These are phyloP conservation scores for Ips nitidus DNA, from an alignment of 1,140 invertebrate genomes.

Conservation along the genomic window DNA sequence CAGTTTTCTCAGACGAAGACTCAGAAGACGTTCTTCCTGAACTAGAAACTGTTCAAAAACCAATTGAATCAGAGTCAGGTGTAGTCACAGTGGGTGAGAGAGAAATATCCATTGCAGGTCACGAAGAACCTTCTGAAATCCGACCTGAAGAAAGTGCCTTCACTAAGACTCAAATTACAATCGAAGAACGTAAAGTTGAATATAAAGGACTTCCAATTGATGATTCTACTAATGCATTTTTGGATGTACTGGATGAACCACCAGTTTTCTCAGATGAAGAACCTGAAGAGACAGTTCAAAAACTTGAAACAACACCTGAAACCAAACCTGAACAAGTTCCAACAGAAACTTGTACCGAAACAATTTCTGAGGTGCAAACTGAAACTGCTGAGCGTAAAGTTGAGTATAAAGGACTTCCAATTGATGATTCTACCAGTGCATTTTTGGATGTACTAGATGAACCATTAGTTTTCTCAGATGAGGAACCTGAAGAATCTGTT, in stretches of 20 bases:
- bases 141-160: not conserved
- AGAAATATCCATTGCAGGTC: no score
- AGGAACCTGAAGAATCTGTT: not conserved
- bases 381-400: not conserved
- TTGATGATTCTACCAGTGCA: not conserved
- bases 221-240: constrained; percentile 25
- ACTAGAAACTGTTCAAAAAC: not conserved
- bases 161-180: not conserved
- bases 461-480: constrained; percentile 47
- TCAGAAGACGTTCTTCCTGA: no score
- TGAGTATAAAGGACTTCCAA: not conserved
- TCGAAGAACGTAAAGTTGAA: not conserved
- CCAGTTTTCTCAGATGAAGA: constrained; percentile 46
- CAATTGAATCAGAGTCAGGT: not conserved
- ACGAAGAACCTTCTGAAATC: not conserved
- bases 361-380: not conserved
- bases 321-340: no score
- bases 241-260: constrained; percentile 58
- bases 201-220: not conserved
- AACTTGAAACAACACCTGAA: not conserved
- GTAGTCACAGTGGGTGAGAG: not conserved
- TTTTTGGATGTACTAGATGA: constrained; percentile 57
- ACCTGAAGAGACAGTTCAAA: not conserved
- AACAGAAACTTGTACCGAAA: not conserved
- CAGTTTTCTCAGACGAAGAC: no score